Evolutionary conservation across 2,113 vertebrate species (phyloP).

Genomic region (Lanius collurio): DNA sequence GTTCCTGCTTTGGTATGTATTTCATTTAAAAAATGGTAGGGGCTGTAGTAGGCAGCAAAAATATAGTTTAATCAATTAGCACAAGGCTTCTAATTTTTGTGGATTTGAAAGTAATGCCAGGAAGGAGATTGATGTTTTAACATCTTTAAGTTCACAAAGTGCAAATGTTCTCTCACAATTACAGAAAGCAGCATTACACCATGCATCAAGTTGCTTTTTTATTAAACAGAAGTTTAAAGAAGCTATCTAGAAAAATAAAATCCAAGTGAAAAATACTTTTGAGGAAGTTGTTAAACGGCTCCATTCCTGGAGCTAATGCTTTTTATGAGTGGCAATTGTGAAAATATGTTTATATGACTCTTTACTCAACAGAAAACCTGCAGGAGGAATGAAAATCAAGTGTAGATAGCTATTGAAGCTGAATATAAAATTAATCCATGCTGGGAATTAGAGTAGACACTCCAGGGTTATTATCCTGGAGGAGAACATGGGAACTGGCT

Average conservation of each 20-base stretch:
- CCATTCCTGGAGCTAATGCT: neutral
- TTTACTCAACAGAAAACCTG: neutral
- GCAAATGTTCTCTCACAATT: neutral
- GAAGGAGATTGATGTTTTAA: neutral
- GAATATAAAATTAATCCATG: neutral
- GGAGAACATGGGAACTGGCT: neutral
- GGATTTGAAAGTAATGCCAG: neutral
- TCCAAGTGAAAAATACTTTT: neutral
- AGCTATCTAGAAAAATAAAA: neutral
- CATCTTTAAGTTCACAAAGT: neutral
- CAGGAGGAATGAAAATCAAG: conserved; percentile 4
- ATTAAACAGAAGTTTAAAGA: neutral
- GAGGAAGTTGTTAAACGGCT: neutral
- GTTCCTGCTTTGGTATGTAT: neutral
- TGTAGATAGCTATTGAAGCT: neutral
- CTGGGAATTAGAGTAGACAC: neutral
- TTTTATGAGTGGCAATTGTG: neutral
- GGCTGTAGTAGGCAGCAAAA: neutral
- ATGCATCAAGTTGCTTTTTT: neutral
- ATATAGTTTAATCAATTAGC: neutral
- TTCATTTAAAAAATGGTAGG: neutral
- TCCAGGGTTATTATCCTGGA: neutral
- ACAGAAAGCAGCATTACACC: neutral
- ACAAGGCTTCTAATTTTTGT: neutral
- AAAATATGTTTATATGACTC: neutral